Base-by-base conservation (phyloP, 2,797 vertebrate species). In the Darevskia mixta region DNA sequence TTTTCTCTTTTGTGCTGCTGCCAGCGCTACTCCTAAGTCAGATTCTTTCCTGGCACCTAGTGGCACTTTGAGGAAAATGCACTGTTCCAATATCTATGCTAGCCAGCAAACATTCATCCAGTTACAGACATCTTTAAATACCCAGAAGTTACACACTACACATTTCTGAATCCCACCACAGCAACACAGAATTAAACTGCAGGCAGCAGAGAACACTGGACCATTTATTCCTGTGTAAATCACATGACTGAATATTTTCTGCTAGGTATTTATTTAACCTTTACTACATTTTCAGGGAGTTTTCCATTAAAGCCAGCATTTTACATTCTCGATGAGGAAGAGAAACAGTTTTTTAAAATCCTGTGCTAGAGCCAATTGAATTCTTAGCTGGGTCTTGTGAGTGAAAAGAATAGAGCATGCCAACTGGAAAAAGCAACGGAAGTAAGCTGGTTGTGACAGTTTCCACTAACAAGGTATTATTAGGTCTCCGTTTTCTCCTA, bases 261-360 rank as follows among this genome's bases (percentile, higher is more conserved):
- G 89, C 90, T 93, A 88, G 82, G 11, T 96, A 93, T 97, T 97
- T 97, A 94, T 83, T 96, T 96, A 97, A 97, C 95, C 95, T 96
- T 96, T 89, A 87, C 91, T 90, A 86, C 95, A 96, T 96, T 97
- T 97, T 96, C 95, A 95, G 93, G 93, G 93, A 94, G 91, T 95
- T 89, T 35, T 91, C 93, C 83, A 91, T 92, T 96, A 95, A 96
- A 95, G 94, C 95, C 93, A 95, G 95, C 92, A 94, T 95, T 96
- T 95, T 94, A 94, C 90, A 93, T 92, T 93, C 89, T 95, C 92
- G 83, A 89, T 90, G 85, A 91, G 90, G 88, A 92, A 93, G 67
- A 91, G 94, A 94, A 95, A 91, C 91, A 95, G 93, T 82, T 83
- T 92, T 91, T 86, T 1, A 79, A 61, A 90, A 96, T 94, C 93